Conservation (phyloP, 2,797 vertebrate species). For the Notoglanidium macrostoma region DNA sequence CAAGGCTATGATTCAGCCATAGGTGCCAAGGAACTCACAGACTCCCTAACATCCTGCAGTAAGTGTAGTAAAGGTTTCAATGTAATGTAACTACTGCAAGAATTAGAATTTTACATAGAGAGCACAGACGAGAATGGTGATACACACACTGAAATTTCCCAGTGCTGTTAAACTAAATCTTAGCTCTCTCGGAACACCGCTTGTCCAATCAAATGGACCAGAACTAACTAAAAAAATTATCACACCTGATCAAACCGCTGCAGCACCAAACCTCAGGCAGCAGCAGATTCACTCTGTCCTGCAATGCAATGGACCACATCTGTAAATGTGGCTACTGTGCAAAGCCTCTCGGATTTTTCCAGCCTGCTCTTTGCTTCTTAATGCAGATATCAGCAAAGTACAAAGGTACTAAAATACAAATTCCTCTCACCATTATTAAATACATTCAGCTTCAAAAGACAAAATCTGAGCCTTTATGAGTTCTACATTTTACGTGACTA, state of each 20-base stretch:
- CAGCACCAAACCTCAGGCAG: not conserved
- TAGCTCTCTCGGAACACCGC: no score
- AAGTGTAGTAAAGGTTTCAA: not conserved
- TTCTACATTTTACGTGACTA: not conserved
- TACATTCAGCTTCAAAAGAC: not conserved
- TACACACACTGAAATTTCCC: no score
- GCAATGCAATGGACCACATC: not conserved
- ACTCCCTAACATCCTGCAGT: not conserved
- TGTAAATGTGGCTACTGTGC: not conserved
- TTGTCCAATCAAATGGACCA: not conserved
- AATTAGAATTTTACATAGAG: not conserved
- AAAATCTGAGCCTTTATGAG: not conserved
- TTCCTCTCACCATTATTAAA: not conserved
- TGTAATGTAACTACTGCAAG: not conserved
- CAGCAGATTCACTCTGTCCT: not conserved
- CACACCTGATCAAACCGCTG: not conserved
- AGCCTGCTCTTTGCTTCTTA: not conserved
- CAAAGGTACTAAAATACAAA: not conserved
- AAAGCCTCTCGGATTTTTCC: not conserved
- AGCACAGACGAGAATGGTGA: no score
- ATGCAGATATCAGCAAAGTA: not conserved
- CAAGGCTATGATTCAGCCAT: not conserved
- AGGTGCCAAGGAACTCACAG: not conserved
- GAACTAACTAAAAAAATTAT: no score
- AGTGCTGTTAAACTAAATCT: not conserved